Base-by-base conservation (phyloP, 1,140 invertebrate species). In the Diploscapter pachys region DNA sequence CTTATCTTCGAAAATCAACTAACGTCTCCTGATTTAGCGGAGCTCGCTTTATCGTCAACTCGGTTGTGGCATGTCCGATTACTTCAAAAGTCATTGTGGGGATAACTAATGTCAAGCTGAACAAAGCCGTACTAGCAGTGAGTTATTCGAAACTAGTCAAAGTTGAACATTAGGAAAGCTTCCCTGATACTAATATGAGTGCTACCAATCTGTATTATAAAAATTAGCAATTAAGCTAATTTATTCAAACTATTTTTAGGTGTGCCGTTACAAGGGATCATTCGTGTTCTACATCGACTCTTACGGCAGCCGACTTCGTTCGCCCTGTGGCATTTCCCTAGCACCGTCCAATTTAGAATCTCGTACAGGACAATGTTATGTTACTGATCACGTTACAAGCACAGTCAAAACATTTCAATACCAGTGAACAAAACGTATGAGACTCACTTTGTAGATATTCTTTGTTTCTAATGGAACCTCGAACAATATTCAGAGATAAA, bases 281-380 rank as follows among this genome's bases (percentile, higher is more conserved):
- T 76, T 76, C 51, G 63, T 63, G 3, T 76, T 75, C 48, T 66
- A 48, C 9, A 76, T 76, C 6, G 75, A 76, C 31, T 62, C 68
- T 31, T 64, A 72, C n/a, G 63, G 75, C 53, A 54, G 54, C 48
- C 50, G 62, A 56, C 8, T 76, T 53, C n/a, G 63, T 53, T 59
- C 69, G 55, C 75, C 49, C 56, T 76, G 55, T 13, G 75, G 75
- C 8, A 65, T 76, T 13, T 71, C 67, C 48, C 55, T 76, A 6
- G 56, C 56, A 69, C 56, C 72, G n/a, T 63, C 63, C 48, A 69
- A 70, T 31, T 31, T 31, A 31, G 31, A 31, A 31, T 31, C 5
- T 48, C 31, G 66, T 9, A 5, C 5, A 4, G 71, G 71, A 4
- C 71, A 72, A 31, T 63, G 54, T 48, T 76, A 72, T 64, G 69